phyloP scores from a whole-genome alignment of 2,888 invertebrate species.

The Hylaea fasciaria region DNA sequence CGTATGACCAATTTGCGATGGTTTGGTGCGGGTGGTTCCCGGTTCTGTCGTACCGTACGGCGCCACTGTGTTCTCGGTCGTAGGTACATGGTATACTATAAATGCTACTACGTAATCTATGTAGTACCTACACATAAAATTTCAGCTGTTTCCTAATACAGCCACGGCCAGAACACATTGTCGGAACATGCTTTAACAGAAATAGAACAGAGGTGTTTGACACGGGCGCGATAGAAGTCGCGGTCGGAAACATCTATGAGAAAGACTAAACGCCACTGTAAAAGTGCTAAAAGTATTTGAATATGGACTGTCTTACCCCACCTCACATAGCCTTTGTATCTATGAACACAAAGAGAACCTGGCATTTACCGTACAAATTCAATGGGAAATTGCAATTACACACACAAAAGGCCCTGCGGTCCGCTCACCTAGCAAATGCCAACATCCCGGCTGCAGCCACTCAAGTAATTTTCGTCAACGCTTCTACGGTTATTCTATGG shows the following conservation, averaged over 20 bases:
- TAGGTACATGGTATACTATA: too few species aligned
- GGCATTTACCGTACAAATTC: background rate
- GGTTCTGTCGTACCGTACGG: too few species aligned
- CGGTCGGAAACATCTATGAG: background rate
- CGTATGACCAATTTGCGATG: too few species aligned
- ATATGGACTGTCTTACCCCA: too few species aligned
- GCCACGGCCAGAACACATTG: conserved; percentile 1
- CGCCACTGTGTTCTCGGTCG: too few species aligned
- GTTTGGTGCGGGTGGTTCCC: too few species aligned
- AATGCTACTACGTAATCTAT: too few species aligned
- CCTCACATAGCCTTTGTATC: background rate
- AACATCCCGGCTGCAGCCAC: conserved; percentile 37
- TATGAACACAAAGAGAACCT: background rate
- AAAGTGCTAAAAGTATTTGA: background rate
- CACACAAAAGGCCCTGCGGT: conserved; percentile 12
- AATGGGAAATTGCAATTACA: conserved; percentile 13
- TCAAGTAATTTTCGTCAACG: conserved; percentile 13
- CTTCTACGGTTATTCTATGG: too few species aligned
- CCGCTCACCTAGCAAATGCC: conserved; percentile 1
- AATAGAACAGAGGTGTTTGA: conserved; percentile 46
- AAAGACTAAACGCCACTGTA: conserved; percentile 2
- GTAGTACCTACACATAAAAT: background rate
- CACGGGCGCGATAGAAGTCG: conserved; percentile 29
- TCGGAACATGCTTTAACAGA: conserved; percentile 13
- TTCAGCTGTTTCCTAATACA: conserved; percentile 3